Conservation (phyloP, 2,888 invertebrate species). For the Anthoptus insignis region DNA sequence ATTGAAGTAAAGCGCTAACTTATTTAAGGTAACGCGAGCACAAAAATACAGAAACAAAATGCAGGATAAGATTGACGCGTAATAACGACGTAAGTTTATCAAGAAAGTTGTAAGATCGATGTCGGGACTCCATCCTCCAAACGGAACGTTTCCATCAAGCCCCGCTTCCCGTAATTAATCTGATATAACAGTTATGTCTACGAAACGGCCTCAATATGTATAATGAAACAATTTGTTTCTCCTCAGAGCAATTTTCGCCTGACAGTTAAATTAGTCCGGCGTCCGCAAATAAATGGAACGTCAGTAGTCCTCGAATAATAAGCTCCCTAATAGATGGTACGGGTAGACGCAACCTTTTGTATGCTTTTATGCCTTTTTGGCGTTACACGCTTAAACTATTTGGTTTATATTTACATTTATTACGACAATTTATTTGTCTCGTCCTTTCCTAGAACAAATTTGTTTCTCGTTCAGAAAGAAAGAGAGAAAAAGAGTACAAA, state of each 20-base stretch:
- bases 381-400: too few species aligned
- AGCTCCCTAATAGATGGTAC: conserved; percentile 36
- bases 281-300: conserved; percentile 65
- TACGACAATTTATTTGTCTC: too few species aligned
- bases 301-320: conserved; percentile 49
- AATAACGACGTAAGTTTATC: background rate
- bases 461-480: too few species aligned
- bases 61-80: background rate
- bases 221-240: conserved; percentile 64
- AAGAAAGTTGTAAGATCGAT: conserved; percentile 7
- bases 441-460: too few species aligned
- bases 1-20: too few species aligned
- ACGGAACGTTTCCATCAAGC: conserved; percentile 13
- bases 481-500: too few species aligned
- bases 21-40: too few species aligned
- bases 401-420: too few species aligned
- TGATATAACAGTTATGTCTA: conserved; percentile 40
- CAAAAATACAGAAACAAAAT: background rate
- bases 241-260: conserved; percentile 55
- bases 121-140: conserved; percentile 7
- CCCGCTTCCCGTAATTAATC: conserved; percentile 46
- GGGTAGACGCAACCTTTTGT: conserved; percentile 40
- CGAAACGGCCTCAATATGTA: conserved; percentile 37
- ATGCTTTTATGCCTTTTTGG: too few species aligned
- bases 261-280: conserved; percentile 69